Evolutionary conservation across 2,888 invertebrate species (phyloP).

Genomic region (Cryptus viduatorius): DNA sequence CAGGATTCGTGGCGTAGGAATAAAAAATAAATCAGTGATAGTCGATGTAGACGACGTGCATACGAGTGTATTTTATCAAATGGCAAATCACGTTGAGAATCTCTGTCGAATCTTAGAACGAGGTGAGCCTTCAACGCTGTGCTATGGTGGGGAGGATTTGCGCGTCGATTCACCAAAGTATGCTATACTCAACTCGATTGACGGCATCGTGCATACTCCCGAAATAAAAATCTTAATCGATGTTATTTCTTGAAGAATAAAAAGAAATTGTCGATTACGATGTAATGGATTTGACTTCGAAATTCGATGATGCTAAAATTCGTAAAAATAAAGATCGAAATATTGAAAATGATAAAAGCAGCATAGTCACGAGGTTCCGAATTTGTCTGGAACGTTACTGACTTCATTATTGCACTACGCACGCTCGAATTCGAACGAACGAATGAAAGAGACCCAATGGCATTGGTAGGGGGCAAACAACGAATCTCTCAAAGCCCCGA

Average conservation of each 20-base stretch:
- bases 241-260: neutral
- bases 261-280: neutral
- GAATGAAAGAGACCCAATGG: constrained; percentile 65
- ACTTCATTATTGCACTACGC: constrained; percentile 53
- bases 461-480: neutral
- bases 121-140: constrained; percentile 16
- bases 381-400: constrained; percentile 32
- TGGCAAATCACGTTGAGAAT: constrained; percentile 23
- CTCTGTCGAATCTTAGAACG: constrained; percentile 17
- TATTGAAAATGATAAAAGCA: neutral
- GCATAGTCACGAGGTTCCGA: neutral
- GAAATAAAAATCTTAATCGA: neutral
- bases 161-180: constrained; percentile 5
- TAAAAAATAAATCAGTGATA: constrained; percentile 8
- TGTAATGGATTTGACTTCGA: neutral
- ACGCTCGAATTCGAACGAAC: constrained; percentile 73
- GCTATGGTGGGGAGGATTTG: neutral
- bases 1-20: neutral
- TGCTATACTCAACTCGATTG: constrained; percentile 20
- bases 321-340: neutral
- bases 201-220: neutral
- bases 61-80: no score
- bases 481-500: neutral
- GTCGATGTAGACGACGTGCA: no score
- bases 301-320: neutral